Evolutionary conservation across 1,140 invertebrate species (phyloP).

Genomic region (Uloborus diversus): DNA sequence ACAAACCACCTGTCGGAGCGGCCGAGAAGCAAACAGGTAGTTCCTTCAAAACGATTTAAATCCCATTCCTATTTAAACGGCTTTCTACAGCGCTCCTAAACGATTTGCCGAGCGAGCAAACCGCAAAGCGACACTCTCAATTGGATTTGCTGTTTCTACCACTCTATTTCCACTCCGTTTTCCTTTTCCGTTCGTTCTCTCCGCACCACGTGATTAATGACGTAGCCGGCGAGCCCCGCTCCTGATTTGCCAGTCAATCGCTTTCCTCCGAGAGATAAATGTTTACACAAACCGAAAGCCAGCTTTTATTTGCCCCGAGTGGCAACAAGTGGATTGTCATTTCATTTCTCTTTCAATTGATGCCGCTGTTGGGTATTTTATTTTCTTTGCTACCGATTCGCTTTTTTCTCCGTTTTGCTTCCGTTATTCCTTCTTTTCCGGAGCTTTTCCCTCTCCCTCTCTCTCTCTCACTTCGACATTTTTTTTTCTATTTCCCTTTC

Average conservation of each 20-base stretch:
- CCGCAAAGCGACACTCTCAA: conserved; percentile 52
- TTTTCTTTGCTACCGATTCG: not conserved
- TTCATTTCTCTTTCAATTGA: conserved; percentile 46
- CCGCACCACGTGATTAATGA: conserved; percentile 51
- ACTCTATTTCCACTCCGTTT: conserved; percentile 50
- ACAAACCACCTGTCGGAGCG: conserved; percentile 27
- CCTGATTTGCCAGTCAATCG: conserved; percentile 56
- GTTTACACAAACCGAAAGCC: conserved; percentile 46
- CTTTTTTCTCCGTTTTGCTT: not conserved
- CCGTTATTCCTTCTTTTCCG: conserved; percentile 9
- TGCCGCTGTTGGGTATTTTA: not conserved
- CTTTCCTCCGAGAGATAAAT: conserved; percentile 46
- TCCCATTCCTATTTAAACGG: conserved; percentile 31
- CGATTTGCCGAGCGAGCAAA: conserved; percentile 38
- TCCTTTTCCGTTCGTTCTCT: conserved; percentile 30
- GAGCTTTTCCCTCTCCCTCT: not conserved
- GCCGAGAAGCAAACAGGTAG: conserved; percentile 1
- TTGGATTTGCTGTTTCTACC: conserved; percentile 55
- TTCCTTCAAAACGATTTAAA: conserved; percentile 34
- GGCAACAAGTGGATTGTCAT: conserved; percentile 55
- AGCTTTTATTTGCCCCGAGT: conserved; percentile 34
- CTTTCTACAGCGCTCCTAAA: conserved; percentile 2
- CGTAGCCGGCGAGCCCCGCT: conserved; percentile 33
- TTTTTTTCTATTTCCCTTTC: conserved; percentile 6
- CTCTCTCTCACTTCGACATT: conserved; percentile 27